Percentiles rank a stretch among this genome's conserved stretches.
phyloP scores from a whole-genome alignment of 2,797 vertebrate species.

The Aeoliscus strigatus region DNA sequence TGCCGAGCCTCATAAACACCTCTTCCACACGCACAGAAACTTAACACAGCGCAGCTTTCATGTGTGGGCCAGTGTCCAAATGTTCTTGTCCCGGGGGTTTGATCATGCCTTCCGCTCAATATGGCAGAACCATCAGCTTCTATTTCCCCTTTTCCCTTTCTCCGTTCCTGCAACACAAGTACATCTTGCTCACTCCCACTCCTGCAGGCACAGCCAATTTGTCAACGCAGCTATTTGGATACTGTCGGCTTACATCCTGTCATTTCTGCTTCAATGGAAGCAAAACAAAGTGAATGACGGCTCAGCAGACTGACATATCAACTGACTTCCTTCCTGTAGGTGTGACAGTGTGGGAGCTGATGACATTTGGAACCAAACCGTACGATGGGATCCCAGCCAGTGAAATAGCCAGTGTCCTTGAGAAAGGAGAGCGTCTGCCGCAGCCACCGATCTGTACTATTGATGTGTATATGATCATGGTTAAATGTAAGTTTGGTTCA shows the following conservation, averaged over 20 bases:
- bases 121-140: conserved; percentile 66
- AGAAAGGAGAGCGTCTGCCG: conserved; percentile 95
- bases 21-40: conserved; percentile 14
- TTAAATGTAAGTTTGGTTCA: conserved; percentile 87
- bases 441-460: conserved; percentile 96
- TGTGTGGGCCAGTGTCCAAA: conserved; percentile 46
- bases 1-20: conserved; percentile 36
- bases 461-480: conserved; percentile 99
- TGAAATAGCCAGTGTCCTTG: conserved; percentile 88
- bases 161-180: conserved; percentile 40
- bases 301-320: conserved; percentile 17
- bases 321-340: conserved; percentile 63
- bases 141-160: conserved; percentile 40
- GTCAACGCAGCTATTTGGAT: conserved; percentile 55
- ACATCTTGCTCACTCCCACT: conserved; percentile 64
- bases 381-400: conserved; percentile 94
- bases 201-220: conserved; percentile 47
- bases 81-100: conserved; percentile 40
- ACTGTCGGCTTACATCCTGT: conserved; percentile 39
- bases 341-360: conserved; percentile 98
- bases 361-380: conserved; percentile 97
- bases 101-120: conserved; percentile 59
- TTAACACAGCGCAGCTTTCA: conserved; percentile 29
- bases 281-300: conserved; percentile 34
- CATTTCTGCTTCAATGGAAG: conserved; percentile 23